Evolutionary conservation across 2,888 invertebrate species (phyloP), one percentile per base, ranked within the genome.

Genomic region (Bembecia ichneumoniformis): DNA sequence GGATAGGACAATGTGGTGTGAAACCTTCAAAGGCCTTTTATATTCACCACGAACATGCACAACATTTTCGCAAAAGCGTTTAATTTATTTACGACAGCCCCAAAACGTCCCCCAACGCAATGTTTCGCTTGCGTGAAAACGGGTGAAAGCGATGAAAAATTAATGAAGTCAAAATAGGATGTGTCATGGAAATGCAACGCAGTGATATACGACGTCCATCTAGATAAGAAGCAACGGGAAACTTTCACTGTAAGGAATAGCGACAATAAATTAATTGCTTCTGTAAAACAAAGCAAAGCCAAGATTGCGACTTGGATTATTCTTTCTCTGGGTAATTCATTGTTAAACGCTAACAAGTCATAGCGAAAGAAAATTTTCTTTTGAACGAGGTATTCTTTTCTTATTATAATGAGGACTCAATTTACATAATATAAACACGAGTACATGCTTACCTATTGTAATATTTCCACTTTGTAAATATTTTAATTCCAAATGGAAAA

Each of bases 121-220:
- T 28, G 28, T 55, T 57, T 53, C 60, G 61, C 59, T 52, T 62
- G 61, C 59, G 58, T 63, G 66, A 62, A 57, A 61, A 60, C 60
- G 69, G 64, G 71, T 63, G 68, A 72, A 70, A 63, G 35, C 66
- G 63, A 69, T 74, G 69, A 74, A 74, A 71, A 69, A 66, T 74
- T 72, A 73, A 74, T 71, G 66, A 73, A 66, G 66, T 66, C 68
- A 66, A 69, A 74, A 68, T 72, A 68, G 67, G 65, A 65, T 63
- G 58, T 58, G 65, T 64, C 62, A 56, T 54, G 63, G 64, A 59
- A 58, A 60, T 60, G 58, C 55, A 58, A 53, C 63, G 46, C 43
- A 53, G 28, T 28, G 59, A 63, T 55, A 51, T 62, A 63, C 51
- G 56, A 50, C 47, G 40, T 34, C 20, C 40, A 20, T 48, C 16